These are phyloP conservation scores for Pandemis heparana DNA, from an alignment of 2,888 invertebrate species.

Conservation along the genomic window DNA sequence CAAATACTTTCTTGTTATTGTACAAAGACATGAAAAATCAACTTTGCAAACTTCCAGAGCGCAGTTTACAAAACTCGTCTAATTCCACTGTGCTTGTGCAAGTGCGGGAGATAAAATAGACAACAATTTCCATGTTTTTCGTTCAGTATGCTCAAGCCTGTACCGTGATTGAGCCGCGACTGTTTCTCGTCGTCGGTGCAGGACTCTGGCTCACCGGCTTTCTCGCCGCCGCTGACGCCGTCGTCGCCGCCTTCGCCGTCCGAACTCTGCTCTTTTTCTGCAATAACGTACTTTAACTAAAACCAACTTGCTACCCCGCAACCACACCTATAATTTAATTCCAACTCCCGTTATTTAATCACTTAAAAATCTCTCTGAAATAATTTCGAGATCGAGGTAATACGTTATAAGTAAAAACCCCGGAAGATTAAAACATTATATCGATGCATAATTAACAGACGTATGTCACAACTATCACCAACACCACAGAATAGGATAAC, in stretches of 20 bases:
- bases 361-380: too few species aligned
- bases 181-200: conserved; percentile 81
- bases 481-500: too few species aligned
- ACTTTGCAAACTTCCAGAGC: neutral
- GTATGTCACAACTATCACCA: too few species aligned
- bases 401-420: too few species aligned
- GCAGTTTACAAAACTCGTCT: neutral
- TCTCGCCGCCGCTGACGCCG: conserved; percentile 67
- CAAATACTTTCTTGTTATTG: too few species aligned
- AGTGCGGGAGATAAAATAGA: neutral
- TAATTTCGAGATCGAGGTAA: too few species aligned
- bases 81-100: neutral
- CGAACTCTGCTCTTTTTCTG: conserved; percentile 66
- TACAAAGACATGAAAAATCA: neutral
- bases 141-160: neutral
- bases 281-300: neutral
- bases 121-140: neutral
- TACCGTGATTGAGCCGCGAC: conserved; percentile 77
- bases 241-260: conserved; percentile 63
- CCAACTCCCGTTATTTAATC: too few species aligned
- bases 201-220: conserved; percentile 64
- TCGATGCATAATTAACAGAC: too few species aligned
- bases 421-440: too few species aligned
- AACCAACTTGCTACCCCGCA: too few species aligned
- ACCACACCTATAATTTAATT: too few species aligned